Base-by-base conservation (phyloP, 2,797 vertebrate genomes). In the Gouania willdenowi region DNA sequence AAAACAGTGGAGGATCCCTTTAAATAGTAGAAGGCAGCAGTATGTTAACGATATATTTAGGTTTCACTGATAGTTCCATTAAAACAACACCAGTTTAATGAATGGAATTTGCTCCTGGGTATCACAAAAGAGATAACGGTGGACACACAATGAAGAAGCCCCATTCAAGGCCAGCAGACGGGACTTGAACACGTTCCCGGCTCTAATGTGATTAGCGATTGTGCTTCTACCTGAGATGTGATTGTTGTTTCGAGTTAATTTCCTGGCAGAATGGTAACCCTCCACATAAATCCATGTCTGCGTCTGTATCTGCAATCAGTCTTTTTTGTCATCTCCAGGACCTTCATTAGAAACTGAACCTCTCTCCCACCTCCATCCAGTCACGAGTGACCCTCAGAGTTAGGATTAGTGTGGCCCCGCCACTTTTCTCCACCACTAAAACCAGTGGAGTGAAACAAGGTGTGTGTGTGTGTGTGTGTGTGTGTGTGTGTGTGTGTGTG, bases 381-480 rank as follows among this genome's bases (percentile, higher is more conserved):
- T 23, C 31, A 16, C 25, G 65, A 33, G 32, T 42, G 54, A 59
- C 47, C 55, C 44, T 16, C 18, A 22, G 17, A 57, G 13, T 41
- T 0, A 0, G 5, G 10, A 35, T 40, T 31, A 42, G 36, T 17
- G 18, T 20, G 29, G 41, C 71, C 49, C 45, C 18, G 1, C 31
- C 42, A 5, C 61, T 54, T 37, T 37, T 31, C 21, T 12, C 37
- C 5, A 14, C 34, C 30, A 30, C 40, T 39, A 13, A 41, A 66
- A 25, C 28, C 66, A 66, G 56, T 67, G 36, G 41, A 56, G 68
- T 71, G 71, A 72, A 71, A 70, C 76, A 46, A 46, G 66, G 45
- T 53, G 36, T 28, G 51, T 62, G n/a, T n/a, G n/a, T n/a, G n/a
- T n/a, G n/a, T n/a, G 45, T 53, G 36, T 28, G 51, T 62, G 45